phyloP scores from a whole-genome alignment of 2,113 vertebrate genomes.

The Alouatta palliata region DNA sequence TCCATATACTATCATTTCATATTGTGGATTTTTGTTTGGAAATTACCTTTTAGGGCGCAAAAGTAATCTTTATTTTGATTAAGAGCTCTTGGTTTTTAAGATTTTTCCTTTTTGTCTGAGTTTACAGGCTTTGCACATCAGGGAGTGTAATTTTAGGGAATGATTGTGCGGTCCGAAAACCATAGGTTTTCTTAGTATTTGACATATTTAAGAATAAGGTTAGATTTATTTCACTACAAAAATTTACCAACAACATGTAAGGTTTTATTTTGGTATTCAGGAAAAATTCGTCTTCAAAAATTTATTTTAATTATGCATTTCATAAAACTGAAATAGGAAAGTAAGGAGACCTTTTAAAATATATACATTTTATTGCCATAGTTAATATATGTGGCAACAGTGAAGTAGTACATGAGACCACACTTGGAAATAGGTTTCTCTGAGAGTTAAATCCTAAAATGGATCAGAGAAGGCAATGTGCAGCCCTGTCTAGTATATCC shows the following conservation, averaged over 20 bases:
- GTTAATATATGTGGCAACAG: constrained; percentile 17
- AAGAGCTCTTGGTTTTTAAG: constrained; percentile 37
- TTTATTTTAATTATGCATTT: not conserved
- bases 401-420: not conserved
- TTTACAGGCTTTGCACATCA: constrained; percentile 29
- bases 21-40: constrained; percentile 54
- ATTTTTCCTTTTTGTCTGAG: constrained; percentile 25
- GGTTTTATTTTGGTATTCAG: constrained; percentile 12
- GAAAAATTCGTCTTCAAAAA: constrained; percentile 59
- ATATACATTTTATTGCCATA: not conserved
- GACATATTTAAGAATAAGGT: constrained; percentile 13
- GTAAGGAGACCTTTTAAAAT: not conserved
- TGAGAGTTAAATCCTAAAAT: not conserved
- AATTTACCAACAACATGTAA: constrained; percentile 23
- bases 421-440: not conserved
- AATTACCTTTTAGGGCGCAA: constrained; percentile 46
- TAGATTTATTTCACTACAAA: constrained; percentile 58
- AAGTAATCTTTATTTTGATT: constrained; percentile 48
- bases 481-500: not conserved
- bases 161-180: constrained; percentile 18
- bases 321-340: constrained; percentile 52
- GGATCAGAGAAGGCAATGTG: not conserved
- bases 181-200: constrained; percentile 65
- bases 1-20: constrained; percentile 16
- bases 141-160: constrained; percentile 41